Conservation (phyloP, 2,888 invertebrate genomes). For the Blastobasis adustella region DNA sequence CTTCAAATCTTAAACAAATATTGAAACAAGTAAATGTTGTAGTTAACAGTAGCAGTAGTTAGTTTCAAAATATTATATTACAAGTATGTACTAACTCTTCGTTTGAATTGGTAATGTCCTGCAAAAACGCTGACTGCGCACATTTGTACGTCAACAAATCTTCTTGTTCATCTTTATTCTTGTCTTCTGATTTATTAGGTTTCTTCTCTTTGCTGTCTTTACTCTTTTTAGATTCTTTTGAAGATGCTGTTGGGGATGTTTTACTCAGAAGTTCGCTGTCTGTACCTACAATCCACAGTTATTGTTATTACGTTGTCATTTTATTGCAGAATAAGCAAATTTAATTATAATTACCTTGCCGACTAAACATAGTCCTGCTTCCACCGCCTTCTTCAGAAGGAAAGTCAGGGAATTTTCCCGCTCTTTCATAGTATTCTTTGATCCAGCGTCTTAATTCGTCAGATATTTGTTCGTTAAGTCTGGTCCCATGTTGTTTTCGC, state of each 20-base stretch:
- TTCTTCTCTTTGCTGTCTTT: constrained; percentile 82
- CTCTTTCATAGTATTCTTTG: constrained; percentile 85
- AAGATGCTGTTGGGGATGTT: constrained; percentile 80
- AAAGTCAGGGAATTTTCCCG: constrained; percentile 92
- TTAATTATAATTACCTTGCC: constrained; percentile 73
- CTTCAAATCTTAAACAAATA: constrained; percentile 77
- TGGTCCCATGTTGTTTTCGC: constrained; percentile 80
- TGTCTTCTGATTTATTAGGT: constrained; percentile 57
- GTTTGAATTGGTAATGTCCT: constrained; percentile 81
- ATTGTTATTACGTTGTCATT: neutral
- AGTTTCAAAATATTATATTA: too few species aligned
- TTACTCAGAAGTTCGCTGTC: constrained; percentile 86
- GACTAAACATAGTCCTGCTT: constrained; percentile 87
- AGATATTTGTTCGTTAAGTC: constrained; percentile 89
- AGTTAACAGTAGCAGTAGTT: neutral
- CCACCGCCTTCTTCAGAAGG: constrained; percentile 95
- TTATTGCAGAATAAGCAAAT: neutral
- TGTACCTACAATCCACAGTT: constrained; percentile 62
- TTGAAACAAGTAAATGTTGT: neutral
- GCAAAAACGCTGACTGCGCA: constrained; percentile 80
- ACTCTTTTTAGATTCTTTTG: constrained; percentile 86
- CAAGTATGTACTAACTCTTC: constrained; percentile 74
- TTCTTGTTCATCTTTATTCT: constrained; percentile 78
- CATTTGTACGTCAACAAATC: constrained; percentile 79
- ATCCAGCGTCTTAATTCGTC: constrained; percentile 93